Evolutionary conservation across 2,113 vertebrate species (phyloP), one percentile per base, ranked within the genome.

Genomic region (Corynorhinus townsendii): DNA sequence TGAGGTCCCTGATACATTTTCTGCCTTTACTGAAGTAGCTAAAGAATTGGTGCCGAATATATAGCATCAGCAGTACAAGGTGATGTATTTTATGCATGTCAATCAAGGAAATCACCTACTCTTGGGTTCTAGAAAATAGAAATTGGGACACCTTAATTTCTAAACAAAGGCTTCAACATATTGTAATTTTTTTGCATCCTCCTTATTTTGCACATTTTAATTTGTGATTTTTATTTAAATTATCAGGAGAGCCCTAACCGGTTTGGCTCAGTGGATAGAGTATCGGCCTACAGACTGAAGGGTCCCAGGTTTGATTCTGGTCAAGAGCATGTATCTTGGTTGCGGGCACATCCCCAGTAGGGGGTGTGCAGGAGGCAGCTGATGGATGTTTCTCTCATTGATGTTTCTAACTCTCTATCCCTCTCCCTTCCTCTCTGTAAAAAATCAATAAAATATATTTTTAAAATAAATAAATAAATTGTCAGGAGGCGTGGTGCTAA

Each of bases 61-160:
- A 97, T 98, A 98, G 98, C 97, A 98, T 98, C 98, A 98, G 98
- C 98, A 98, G 98, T 98, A 98, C 97, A 98, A 98, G 98, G 97
- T 98, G 98, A 99, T 98, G 98, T 98, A 98, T 98, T 98, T 98
- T 98, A 98, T 99, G 98, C 98, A 98, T 26, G 4, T 33, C 98
- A 98, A 98, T 99, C 98, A 99, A 99, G 97, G 97, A 99, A 72
- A 98, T 98, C 98, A 98, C 97, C 97, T 98, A 98, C 98, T 98
- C 98, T 98, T 98, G 98, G 98, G 98, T 98, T 98, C 98, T 98
- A 98, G 97, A 98, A 98, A 98, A 98, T 98, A 98, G 97, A 99
- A 98, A 98, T 98, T 97, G 98, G 98, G 86, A 97, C 97, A 98
- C 96, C 96, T 98, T 98, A 96, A 98, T 97, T 98, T 97, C 97